These are phyloP conservation scores for Saccostrea echinata DNA, from an alignment of 1,140 invertebrate genomes.

Conservation along the genomic window DNA sequence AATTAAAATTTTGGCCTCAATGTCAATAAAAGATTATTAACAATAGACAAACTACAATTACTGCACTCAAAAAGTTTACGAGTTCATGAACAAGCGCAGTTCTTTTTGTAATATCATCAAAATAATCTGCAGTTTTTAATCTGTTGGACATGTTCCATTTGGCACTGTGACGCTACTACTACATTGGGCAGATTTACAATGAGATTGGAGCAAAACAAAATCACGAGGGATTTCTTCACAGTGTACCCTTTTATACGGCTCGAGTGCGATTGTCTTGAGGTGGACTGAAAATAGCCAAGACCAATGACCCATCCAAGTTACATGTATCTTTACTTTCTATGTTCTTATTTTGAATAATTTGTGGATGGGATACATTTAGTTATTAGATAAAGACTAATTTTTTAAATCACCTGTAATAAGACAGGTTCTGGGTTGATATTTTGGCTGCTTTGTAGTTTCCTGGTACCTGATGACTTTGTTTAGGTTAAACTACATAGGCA, in stretches of 20 bases:
- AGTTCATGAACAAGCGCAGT: background rate
- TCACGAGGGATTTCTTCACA: background rate
- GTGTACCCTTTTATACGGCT: background rate
- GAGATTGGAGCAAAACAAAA: background rate
- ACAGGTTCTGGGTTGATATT: too few relatives aligned
- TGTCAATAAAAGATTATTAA: background rate
- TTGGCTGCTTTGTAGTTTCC: too few relatives aligned
- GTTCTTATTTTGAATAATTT: too few relatives aligned
- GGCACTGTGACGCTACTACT: background rate
- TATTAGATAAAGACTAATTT: too few relatives aligned
- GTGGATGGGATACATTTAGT: too few relatives aligned
- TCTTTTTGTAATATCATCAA: background rate
- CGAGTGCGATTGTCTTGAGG: background rate
- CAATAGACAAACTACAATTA: background rate
- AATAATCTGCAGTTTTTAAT: background rate
- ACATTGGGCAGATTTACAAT: slow-evolving; percentile 3
- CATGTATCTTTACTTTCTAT: too few relatives aligned
- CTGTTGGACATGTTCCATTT: slow-evolving; percentile 13
- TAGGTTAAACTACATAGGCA: too few relatives aligned
- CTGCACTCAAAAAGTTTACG: background rate
- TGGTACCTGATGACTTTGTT: too few relatives aligned
- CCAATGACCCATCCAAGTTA: background rate
- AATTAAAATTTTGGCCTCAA: background rate
- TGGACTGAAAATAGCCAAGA: background rate
- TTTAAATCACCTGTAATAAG: too few relatives aligned